Evolutionary conservation across 2,888 invertebrate genomes (phyloP).

Genomic region (Barypeithes pellucidus): DNA sequence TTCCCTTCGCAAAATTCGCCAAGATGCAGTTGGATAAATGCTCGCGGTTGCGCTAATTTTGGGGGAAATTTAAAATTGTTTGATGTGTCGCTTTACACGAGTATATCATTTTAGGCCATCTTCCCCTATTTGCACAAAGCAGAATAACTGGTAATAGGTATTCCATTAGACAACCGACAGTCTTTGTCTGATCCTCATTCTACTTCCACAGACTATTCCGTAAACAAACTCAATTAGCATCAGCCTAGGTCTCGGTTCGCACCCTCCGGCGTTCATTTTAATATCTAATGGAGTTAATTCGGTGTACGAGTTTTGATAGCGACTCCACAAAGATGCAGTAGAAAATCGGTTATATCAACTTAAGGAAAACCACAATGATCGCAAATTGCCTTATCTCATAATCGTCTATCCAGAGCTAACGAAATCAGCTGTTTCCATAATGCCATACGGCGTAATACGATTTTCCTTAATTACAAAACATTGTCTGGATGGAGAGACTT

Average conservation of each 20-base stretch:
- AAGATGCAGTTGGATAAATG: no score
- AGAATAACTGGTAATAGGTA: slow-evolving; percentile 59
- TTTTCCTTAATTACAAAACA: slow-evolving; percentile 8
- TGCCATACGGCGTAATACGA: slow-evolving; percentile 33
- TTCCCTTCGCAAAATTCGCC: no score
- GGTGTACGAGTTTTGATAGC: slow-evolving; percentile 66
- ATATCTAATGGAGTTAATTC: slow-evolving; percentile 67
- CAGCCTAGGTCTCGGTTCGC: slow-evolving; percentile 45
- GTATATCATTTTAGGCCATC: no score
- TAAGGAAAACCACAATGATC: slow-evolving; percentile 62
- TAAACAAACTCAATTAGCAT: slow-evolving; percentile 62
- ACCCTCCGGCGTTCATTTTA: slow-evolving; percentile 65
- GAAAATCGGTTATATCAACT: slow-evolving; percentile 65
- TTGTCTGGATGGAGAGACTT: slow-evolving; percentile 12
- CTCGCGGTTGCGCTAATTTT: no score
- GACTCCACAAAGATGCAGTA: slow-evolving; percentile 65
- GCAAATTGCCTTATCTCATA: slow-evolving; percentile 58
- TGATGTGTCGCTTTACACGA: no score
- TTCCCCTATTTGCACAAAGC: slow-evolving; percentile 55
- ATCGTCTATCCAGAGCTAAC: slow-evolving; percentile 53
- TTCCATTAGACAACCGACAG: slow-evolving; percentile 61
- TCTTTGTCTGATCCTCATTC: slow-evolving; percentile 64
- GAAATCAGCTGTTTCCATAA: slow-evolving; percentile 43
- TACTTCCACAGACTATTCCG: slow-evolving; percentile 67
- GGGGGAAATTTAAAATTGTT: no score